Percentiles rank a stretch among this genome's conserved stretches.
phyloP scores from a whole-genome alignment of 2,113 vertebrate genomes.

The Brachypodius melanocephalos region DNA sequence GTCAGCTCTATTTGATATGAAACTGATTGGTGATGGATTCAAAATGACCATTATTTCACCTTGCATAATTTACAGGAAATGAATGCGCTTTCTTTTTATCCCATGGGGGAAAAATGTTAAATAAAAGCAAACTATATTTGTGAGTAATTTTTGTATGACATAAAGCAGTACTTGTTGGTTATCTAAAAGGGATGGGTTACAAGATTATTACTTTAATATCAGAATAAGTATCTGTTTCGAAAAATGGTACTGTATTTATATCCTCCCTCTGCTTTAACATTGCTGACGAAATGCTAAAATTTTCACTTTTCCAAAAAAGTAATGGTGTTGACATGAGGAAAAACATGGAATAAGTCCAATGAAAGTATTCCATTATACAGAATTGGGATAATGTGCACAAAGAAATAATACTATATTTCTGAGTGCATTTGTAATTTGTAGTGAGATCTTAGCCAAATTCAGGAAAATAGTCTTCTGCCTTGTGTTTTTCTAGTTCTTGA shows the following conservation, averaged over 20 bases:
- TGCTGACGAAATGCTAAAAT: background rate
- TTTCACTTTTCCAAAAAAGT: background rate
- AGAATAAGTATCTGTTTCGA: background rate
- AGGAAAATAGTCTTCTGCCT: background rate
- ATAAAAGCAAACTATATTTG: background rate
- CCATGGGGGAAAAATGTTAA: background rate
- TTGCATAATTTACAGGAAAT: background rate
- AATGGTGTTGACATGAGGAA: background rate
- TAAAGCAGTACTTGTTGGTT: background rate
- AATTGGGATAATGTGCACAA: background rate
- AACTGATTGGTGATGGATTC: background rate
- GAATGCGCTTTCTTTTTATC: background rate
- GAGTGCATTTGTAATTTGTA: background rate
- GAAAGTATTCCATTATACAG: background rate
- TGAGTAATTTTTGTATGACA: background rate
- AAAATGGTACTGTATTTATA: background rate
- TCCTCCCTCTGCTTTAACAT: background rate
- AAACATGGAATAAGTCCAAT: background rate
- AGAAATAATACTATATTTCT: background rate
- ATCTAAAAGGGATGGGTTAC: background rate
- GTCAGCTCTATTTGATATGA: background rate
- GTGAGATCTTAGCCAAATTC: background rate
- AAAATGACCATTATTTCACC: background rate
- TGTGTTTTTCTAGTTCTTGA: background rate
- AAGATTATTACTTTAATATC: background rate